Conservation (phyloP, 2,888 invertebrate species). For the Sipha maydis region DNA sequence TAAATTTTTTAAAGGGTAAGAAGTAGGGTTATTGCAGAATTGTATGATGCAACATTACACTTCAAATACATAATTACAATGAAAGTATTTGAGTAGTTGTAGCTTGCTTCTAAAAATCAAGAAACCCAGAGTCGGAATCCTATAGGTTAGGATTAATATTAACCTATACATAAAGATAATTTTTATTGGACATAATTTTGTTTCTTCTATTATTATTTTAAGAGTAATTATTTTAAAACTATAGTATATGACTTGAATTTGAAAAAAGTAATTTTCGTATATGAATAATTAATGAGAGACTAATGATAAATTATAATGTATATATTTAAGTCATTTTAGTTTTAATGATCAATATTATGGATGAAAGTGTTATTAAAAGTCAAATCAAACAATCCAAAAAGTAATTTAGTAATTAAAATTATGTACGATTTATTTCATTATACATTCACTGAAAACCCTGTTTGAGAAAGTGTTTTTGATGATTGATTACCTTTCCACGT, state of each 20-base stretch:
- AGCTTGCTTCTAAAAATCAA: not conserved
- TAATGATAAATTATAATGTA: not conserved
- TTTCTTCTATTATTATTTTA: not conserved
- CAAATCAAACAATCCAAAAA: not conserved
- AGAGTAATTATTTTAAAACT: not conserved
- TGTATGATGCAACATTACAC: too few species aligned
- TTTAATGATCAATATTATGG: not conserved
- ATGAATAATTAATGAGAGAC: not conserved
- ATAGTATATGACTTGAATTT: not conserved
- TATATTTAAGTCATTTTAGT: not conserved
- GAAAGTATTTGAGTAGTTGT: not conserved
- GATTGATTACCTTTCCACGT: constrained; percentile 1
- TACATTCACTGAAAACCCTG: not conserved
- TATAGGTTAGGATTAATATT: not conserved
- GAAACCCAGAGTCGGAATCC: not conserved
- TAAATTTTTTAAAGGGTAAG: too few species aligned
- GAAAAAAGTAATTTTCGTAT: not conserved
- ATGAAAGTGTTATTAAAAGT: not conserved
- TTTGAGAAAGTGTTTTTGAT: not conserved
- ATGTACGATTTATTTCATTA: not conserved
- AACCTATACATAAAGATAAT: not conserved
- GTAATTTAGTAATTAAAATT: not conserved
- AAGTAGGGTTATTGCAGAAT: too few species aligned
- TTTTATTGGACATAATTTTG: not conserved
- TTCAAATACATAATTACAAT: not conserved